Percentiles rank a stretch among this genome's conserved stretches.
These are phyloP conservation scores for Caradrina clavipalpis DNA, from an alignment of 2,888 invertebrate species.

Conservation along the genomic window DNA sequence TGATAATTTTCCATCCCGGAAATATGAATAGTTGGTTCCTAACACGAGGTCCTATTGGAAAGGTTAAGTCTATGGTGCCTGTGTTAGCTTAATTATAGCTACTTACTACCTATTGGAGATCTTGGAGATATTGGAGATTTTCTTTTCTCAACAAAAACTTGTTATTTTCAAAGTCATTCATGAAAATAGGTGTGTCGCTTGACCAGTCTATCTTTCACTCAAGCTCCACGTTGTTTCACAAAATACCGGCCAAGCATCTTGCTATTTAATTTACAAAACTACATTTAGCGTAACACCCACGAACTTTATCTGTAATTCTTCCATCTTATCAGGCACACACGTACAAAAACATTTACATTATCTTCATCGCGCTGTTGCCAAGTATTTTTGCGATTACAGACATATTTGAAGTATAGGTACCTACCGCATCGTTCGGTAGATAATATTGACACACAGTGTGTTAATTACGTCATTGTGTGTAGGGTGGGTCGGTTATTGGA, in stretches of 20 bases:
- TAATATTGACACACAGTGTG: slow-evolving; percentile 34
- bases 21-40: too few species aligned
- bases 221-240: neutral
- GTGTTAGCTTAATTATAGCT: too few species aligned
- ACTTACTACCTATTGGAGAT: too few species aligned
- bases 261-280: neutral
- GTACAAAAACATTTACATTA: slow-evolving; percentile 29
- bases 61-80: too few species aligned
- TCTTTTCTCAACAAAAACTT: too few species aligned
- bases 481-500: slow-evolving; percentile 28
- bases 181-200: slow-evolving; percentile 17
- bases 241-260: neutral
- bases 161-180: neutral
- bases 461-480: slow-evolving; percentile 35
- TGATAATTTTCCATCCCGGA: too few species aligned
- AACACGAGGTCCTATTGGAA: too few species aligned
- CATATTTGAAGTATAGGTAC: slow-evolving; percentile 22
- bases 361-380: slow-evolving; percentile 51
- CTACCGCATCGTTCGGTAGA: slow-evolving; percentile 16
- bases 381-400: slow-evolving; percentile 47
- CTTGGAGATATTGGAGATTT: too few species aligned
- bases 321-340: slow-evolving; percentile 44
- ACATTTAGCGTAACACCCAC: slow-evolving; percentile 30
- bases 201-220: neutral
- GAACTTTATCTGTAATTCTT: slow-evolving; percentile 23